Base-by-base conservation (phyloP, 2,113 vertebrate genomes). In the Malurus alboscapulatus region DNA sequence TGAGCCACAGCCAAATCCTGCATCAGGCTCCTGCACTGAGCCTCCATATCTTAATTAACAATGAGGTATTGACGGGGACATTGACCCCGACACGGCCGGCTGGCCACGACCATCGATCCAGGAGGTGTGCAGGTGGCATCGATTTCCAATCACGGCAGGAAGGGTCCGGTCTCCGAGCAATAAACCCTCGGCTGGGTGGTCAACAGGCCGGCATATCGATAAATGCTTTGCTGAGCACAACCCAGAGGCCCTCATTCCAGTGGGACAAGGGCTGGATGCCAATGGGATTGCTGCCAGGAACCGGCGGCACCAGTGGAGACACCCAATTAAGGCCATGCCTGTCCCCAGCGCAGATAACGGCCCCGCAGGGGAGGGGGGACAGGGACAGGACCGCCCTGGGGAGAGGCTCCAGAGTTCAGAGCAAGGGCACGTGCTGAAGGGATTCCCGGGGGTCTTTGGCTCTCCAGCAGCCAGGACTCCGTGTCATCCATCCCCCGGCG, bases 31-130 rank as follows among this genome's bases (percentile, higher is more conserved):
- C 42, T 42, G 87, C 25, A 72, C 48, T 15, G 92, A 97, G 73
- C 92, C 93, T 97, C 95, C 96, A 89, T 93, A 80, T 98, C 97
- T 98, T 98, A 98, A 98, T 98, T 97, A 98, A 97, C 53, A 40
- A 94, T 38, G 63, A 83, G 27, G 59, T 95, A 97, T 96, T 86
- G 93, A 98, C 7, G 76, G 81, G 68, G 63, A 68, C 10, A 75
- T 74, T 66, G 95, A 95, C 94, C 94, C 92, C 2, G 1, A 79
- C 61, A 48, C 9, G 29, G 89, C 62, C 3, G 4, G 58, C 76
- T 30, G 85, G 84, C 65, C 34, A 20, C 10, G n/a, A 84, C 93
- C 96, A 96, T 98, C 17, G 96, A 97, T 96, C 95, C 69, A 6
- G 40, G 61, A 87, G 81, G 82, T 51, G 92, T 38, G 67, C 12